Conservation (phyloP, 2,113 vertebrate genomes). For the Porphyrio hochstetteri region DNA sequence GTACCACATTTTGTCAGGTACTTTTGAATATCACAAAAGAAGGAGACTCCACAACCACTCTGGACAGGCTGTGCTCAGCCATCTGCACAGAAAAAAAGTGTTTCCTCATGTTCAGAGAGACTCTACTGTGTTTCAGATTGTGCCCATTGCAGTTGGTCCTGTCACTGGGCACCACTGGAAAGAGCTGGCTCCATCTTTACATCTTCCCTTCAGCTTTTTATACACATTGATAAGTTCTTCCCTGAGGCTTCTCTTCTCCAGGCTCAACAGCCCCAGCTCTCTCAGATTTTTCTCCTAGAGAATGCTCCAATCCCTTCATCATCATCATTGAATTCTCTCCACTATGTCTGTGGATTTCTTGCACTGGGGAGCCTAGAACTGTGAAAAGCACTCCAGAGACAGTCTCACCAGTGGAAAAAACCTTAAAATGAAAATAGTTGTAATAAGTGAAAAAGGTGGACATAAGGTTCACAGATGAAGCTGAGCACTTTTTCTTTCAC, state of each 20-base stretch:
- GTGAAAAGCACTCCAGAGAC: background rate
- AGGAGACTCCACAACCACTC: background rate
- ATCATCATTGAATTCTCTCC: background rate
- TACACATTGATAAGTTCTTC: background rate
- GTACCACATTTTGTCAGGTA: rapidly evolving
- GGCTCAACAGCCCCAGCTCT: background rate
- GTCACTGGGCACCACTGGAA: background rate
- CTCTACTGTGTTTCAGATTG: background rate
- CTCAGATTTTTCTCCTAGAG: background rate
- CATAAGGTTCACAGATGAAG: background rate
- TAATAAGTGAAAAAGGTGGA: background rate
- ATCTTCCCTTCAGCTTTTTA: background rate
- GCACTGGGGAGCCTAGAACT: background rate
- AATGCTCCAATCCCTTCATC: background rate
- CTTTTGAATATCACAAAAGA: background rate
- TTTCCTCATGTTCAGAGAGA: background rate
- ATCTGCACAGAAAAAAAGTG: background rate
- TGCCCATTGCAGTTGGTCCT: background rate
- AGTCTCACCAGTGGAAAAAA: too few relatives aligned
- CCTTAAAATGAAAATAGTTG: background rate
- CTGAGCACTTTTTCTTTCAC: background rate
- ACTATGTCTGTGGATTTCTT: background rate
- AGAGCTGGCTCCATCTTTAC: background rate
- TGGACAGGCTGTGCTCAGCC: background rate
- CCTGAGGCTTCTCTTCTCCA: background rate